These are phyloP conservation scores for Gobio gobio DNA, from an alignment of 2,113 vertebrate genomes.

Conservation along the genomic window DNA sequence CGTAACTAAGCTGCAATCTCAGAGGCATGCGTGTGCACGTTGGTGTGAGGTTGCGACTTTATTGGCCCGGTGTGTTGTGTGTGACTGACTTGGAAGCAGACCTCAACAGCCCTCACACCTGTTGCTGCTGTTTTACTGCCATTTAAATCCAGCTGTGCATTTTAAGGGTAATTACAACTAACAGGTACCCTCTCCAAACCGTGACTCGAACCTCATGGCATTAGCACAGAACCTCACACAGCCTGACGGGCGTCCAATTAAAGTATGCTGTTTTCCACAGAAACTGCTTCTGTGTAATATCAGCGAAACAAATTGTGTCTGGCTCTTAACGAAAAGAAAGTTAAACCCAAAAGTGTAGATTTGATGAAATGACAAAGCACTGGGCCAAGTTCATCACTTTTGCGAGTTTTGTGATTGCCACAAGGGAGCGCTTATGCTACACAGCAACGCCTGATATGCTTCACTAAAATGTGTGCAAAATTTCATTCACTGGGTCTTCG, in stretches of 20 bases:
- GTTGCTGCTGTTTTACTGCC: constrained; percentile 64
- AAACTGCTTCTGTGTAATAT: constrained; percentile 37
- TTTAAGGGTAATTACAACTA: constrained; percentile 67
- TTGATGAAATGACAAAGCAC: background rate
- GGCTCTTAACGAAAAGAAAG: background rate
- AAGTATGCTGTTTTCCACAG: background rate
- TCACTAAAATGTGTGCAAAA: background rate
- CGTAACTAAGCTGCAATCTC: constrained; percentile 36
- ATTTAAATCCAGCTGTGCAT: constrained; percentile 71
- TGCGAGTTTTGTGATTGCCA: constrained; percentile 11
- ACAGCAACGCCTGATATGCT: background rate
- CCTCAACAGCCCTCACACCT: constrained; percentile 59
- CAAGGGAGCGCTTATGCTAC: constrained; percentile 54
- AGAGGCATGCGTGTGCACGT: constrained; percentile 25
- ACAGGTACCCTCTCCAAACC: constrained; percentile 65
- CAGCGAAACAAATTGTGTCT: background rate
- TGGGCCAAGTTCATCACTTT: background rate
- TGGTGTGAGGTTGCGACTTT: constrained; percentile 17
- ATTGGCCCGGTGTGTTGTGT: constrained; percentile 18
- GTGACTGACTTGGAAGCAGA: constrained; percentile 38
- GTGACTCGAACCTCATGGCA: constrained; percentile 58
- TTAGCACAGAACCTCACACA: constrained; percentile 64
- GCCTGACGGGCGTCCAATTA: constrained; percentile 55
- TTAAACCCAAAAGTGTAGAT: background rate
- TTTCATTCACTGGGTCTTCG: background rate